These are phyloP conservation scores for Lypha dubia DNA, from an alignment of 2,888 invertebrate genomes.

Conservation along the genomic window DNA sequence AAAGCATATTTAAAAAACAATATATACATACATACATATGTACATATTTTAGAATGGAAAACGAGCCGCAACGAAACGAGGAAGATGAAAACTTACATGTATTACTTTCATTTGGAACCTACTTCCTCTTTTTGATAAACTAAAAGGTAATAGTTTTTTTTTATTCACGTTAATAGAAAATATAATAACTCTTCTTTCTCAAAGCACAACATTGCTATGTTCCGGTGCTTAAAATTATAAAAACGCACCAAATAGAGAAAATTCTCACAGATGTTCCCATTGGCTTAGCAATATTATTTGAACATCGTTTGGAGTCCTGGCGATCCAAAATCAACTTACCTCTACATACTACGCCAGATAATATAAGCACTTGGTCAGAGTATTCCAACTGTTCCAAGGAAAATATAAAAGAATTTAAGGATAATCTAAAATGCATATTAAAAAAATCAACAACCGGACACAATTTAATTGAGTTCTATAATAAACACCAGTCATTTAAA, in stretches of 20 bases:
- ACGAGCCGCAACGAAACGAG: slow-evolving; percentile 10
- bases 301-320: slow-evolving; percentile 33
- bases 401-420: background rate
- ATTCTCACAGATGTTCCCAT: slow-evolving; percentile 29
- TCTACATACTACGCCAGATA: background rate
- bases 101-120: slow-evolving; percentile 3
- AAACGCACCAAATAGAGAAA: slow-evolving; percentile 25
- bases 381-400: background rate
- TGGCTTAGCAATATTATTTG: slow-evolving; percentile 25
- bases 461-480: slow-evolving; percentile 16
- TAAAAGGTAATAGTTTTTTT: background rate
- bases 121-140: slow-evolving; percentile 8
- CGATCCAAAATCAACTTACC: slow-evolving; percentile 7
- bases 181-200: background rate
- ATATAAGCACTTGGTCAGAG: background rate
- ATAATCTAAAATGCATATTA: background rate
- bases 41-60: background rate
- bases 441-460: background rate
- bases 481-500: slow-evolving; percentile 10
- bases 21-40: background rate
- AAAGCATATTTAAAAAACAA: slow-evolving; percentile 11
- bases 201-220: slow-evolving; percentile 10
- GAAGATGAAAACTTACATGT: background rate
- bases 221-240: slow-evolving; percentile 20
- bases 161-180: background rate